These are phyloP conservation scores for Furcifer pardalis DNA, from an alignment of 2,797 vertebrate genomes.

Conservation along the genomic window DNA sequence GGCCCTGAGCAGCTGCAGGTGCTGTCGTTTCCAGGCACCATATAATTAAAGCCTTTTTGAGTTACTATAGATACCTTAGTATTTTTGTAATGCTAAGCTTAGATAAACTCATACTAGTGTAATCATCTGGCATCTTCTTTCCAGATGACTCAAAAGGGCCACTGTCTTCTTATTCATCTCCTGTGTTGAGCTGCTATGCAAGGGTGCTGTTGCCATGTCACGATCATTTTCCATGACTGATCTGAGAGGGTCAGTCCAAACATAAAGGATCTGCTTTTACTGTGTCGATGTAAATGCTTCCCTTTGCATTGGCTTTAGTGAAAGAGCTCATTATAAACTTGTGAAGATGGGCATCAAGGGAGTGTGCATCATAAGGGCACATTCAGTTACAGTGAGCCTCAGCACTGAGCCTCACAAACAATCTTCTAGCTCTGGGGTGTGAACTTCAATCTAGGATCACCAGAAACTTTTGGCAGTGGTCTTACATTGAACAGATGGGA, in stretches of 20 bases:
- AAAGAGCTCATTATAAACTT: background rate
- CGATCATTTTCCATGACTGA: rapidly evolving
- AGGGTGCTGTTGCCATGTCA: background rate
- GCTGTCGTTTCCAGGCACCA: conserved; percentile 9
- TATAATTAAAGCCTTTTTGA: conserved; percentile 5
- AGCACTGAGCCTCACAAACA: background rate
- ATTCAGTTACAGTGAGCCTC: background rate
- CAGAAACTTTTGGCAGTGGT: background rate
- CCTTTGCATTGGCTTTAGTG: background rate
- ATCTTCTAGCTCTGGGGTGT: background rate
- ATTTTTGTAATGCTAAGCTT: background rate
- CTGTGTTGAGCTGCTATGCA: background rate
- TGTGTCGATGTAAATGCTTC: rapidly evolving
- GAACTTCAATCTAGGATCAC: background rate
- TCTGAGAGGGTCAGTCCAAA: rapidly evolving
- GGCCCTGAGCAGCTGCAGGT: conserved; percentile 23
- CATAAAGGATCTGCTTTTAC: rapidly evolving
- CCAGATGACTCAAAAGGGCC: background rate
- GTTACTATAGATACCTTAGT: conserved; percentile 10
- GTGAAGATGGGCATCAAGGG: background rate
- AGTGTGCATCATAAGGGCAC: background rate
- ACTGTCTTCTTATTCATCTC: background rate
- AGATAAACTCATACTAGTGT: background rate
- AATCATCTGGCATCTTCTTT: conserved; percentile 15
- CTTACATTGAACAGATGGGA: background rate